A percentile compares a stretch with the other conserved stretches of the same genome.
Evolutionary conservation across 1,140 invertebrate species (phyloP).

Genomic region (Muscidifurax raptorellus): DNA sequence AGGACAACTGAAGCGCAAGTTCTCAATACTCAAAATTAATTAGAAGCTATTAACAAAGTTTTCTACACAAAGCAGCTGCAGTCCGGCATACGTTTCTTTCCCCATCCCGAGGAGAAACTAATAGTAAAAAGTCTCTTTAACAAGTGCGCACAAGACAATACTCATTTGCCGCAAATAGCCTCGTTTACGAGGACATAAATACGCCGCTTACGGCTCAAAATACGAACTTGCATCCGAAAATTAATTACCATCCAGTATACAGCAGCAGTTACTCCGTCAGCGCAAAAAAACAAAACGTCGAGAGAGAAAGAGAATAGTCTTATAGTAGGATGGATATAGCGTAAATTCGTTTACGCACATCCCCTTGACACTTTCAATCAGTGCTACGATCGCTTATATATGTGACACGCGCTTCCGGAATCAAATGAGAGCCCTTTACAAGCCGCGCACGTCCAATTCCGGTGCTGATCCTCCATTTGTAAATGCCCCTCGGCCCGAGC

Average conservation of each 20-base stretch:
- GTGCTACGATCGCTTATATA: slow-evolving; percentile 4
- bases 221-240: slow-evolving; percentile 17
- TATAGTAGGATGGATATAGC: too few species aligned
- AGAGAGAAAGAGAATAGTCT: neutral
- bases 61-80: neutral
- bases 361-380: slow-evolving; percentile 39
- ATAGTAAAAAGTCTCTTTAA: slow-evolving; percentile 13
- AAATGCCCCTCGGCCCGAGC: neutral
- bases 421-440: slow-evolving; percentile 40
- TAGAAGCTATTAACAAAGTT: neutral
- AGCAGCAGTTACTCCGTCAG: neutral
- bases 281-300: neutral
- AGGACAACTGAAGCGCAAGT: neutral
- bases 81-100: neutral
- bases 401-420: slow-evolving; percentile 6
- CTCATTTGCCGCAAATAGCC: slow-evolving; percentile 37
- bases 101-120: neutral
- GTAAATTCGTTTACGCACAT: neutral
- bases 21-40: neutral
- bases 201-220: neutral
- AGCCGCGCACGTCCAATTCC: slow-evolving; percentile 9
- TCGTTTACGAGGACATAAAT: slow-evolving; percentile 30
- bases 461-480: slow-evolving; percentile 30
- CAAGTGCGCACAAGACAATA: slow-evolving; percentile 18
- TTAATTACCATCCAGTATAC: slow-evolving; percentile 23